A percentile compares a stretch with the other conserved stretches of the same genome.
Evolutionary conservation across 2,113 vertebrate genomes (phyloP).

Genomic region (Channa maculata): DNA sequence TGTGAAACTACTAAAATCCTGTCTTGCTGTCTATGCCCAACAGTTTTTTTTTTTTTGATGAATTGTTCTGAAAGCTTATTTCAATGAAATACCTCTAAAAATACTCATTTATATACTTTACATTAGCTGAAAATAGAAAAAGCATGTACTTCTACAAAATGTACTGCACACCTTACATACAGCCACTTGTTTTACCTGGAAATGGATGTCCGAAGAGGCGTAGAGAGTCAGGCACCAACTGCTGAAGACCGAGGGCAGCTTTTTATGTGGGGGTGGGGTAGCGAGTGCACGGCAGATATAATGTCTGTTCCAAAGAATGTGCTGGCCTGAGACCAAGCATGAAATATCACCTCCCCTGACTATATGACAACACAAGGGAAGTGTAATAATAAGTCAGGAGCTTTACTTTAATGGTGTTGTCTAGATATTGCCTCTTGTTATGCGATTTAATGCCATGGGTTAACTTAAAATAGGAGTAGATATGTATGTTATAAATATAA

Average conservation of each 20-base stretch:
- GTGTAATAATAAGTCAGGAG: constrained; percentile 65
- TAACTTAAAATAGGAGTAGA: no score
- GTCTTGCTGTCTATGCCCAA: no score
- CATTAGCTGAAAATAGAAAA: no score
- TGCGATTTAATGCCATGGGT: neutral
- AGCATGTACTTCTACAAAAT: no score
- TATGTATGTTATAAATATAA: no score
- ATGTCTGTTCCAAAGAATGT: constrained; percentile 77
- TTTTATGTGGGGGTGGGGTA: constrained; percentile 65
- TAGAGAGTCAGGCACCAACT: constrained; percentile 46
- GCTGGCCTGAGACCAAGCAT: constrained; percentile 68
- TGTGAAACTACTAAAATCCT: no score
- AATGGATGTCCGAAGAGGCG: constrained; percentile 17
- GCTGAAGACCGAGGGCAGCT: constrained; percentile 70
- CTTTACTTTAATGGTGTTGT: constrained; percentile 31
- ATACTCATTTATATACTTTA: no score
- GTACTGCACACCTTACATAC: no score
- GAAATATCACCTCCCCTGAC: constrained; percentile 68
- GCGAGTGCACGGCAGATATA: constrained; percentile 76
- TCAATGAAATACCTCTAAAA: no score
- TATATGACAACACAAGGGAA: constrained; percentile 38
- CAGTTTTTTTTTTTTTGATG: no score
- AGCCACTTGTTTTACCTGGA: constrained; percentile 56
- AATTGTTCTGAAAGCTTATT: no score
- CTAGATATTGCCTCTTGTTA: neutral